phyloP scores from a whole-genome alignment of 2,113 vertebrate genomes.

The Sciurus niger region DNA sequence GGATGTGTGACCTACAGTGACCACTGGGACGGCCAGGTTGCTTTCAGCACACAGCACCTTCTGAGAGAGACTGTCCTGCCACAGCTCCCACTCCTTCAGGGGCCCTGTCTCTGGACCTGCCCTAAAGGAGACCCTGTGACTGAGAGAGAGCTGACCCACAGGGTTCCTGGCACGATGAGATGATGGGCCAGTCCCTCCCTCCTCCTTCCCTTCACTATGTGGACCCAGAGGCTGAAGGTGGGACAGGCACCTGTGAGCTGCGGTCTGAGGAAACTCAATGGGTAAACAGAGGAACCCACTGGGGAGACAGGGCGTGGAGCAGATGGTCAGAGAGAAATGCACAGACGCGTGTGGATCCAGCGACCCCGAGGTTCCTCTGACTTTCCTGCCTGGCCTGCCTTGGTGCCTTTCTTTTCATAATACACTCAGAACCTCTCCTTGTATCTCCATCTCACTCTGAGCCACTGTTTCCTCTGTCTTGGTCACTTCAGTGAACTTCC shows the following conservation, averaged over 20 bases:
- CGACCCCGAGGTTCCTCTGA: neutral
- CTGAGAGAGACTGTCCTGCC: neutral
- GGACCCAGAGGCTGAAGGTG: neutral
- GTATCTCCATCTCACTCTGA: neutral
- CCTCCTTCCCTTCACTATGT: neutral
- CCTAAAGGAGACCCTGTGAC: neutral
- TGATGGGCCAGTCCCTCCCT: neutral
- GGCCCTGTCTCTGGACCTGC: too few species aligned
- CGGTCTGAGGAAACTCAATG: neutral
- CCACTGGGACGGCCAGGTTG: neutral
- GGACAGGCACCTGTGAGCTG: neutral
- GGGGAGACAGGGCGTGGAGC: neutral
- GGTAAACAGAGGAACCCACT: neutral
- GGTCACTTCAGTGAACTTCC: neutral
- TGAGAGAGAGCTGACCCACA: neutral
- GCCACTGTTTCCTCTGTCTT: neutral
- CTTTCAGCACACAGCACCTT: too few species aligned
- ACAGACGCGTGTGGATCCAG: neutral
- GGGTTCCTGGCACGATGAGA: neutral
- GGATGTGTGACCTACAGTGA: neutral
- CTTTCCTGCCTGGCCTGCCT: neutral
- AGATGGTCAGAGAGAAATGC: neutral
- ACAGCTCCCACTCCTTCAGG: fast-evolving
- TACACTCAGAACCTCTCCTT: neutral
- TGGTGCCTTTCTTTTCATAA: neutral